These are phyloP conservation scores for Zapornia atra DNA, from an alignment of 2,113 vertebrate genomes.

Conservation along the genomic window DNA sequence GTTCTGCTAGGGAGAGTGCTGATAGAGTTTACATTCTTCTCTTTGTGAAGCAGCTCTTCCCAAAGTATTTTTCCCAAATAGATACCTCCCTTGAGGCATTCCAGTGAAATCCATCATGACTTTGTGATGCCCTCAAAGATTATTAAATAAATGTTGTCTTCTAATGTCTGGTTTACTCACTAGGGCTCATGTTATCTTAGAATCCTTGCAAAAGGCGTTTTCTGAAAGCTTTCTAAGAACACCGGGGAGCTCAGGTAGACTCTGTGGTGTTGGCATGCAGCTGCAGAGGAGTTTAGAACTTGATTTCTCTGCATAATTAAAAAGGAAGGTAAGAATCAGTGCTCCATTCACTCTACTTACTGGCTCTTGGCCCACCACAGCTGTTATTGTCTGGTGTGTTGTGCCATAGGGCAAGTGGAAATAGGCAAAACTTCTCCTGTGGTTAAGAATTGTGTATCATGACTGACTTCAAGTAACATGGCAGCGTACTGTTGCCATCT, in stretches of 20 bases:
- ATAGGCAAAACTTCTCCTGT: background rate
- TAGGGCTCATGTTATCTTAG: background rate
- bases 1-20: background rate
- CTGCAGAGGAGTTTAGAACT: background rate
- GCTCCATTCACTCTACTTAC: background rate
- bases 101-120: background rate
- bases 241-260: background rate
- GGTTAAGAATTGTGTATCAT: background rate
- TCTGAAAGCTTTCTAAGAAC: background rate
- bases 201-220: background rate
- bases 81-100: background rate
- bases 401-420: background rate
- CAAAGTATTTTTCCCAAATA: conserved; percentile 1
- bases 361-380: background rate
- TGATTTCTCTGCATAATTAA: background rate
- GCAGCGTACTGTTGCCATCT: background rate
- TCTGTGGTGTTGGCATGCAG: background rate
- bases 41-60: conserved; percentile 5
- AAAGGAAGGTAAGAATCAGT: background rate
- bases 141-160: background rate
- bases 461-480: background rate
- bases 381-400: background rate
- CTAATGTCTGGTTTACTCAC: background rate
- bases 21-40: background rate
- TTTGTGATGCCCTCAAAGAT: background rate